phyloP scores from a whole-genome alignment of 2,888 invertebrate genomes.

The Drosophila suboccidentalis region DNA sequence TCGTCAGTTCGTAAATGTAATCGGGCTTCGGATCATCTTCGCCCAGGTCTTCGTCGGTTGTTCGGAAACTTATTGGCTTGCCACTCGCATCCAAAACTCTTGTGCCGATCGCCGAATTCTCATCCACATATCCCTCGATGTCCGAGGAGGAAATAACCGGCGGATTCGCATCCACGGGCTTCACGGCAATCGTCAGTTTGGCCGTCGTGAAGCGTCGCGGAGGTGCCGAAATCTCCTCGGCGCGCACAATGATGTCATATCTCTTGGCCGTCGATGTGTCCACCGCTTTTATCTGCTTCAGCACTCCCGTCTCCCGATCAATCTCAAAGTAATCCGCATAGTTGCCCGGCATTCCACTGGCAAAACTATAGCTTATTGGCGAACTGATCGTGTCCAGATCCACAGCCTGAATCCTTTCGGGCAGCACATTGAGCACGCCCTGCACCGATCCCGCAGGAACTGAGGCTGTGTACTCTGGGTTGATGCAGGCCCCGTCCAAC shows the following conservation, averaged over 20 bases:
- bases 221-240: constrained; percentile 93
- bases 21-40: constrained; percentile 92
- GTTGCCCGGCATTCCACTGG: constrained; percentile 91
- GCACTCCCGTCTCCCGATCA: constrained; percentile 92
- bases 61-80: constrained; percentile 90
- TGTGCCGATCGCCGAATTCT: constrained; percentile 94
- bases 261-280: constrained; percentile 92
- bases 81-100: constrained; percentile 90
- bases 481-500: constrained; percentile 93
- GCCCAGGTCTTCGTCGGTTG: constrained; percentile 94
- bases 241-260: constrained; percentile 94
- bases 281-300: constrained; percentile 92
- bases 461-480: constrained; percentile 93
- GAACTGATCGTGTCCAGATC: constrained; percentile 96
- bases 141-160: constrained; percentile 91
- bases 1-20: constrained; percentile 94
- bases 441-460: constrained; percentile 92
- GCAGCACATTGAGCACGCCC: constrained; percentile 93
- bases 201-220: constrained; percentile 93
- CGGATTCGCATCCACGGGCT: constrained; percentile 94
- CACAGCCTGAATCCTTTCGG: constrained; percentile 95
- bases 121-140: constrained; percentile 92
- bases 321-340: constrained; percentile 94
- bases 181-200: constrained; percentile 92
- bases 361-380: constrained; percentile 92